Base-by-base conservation (phyloP, 2,113 vertebrate species). In the Telmatochromis sp. region DNA sequence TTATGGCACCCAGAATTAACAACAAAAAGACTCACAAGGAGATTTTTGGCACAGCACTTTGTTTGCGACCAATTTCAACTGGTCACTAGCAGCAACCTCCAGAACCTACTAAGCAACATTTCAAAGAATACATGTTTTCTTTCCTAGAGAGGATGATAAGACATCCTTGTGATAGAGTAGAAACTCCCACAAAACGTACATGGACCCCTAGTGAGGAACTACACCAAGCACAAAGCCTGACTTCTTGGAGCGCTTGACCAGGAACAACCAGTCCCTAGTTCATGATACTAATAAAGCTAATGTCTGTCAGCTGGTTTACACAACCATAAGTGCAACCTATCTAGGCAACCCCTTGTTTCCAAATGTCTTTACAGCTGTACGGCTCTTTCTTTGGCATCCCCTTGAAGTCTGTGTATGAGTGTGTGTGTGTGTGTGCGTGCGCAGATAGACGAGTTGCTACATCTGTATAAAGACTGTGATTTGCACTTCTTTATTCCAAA, bases 271-370 rank as follows among this genome's bases (percentile, higher is more conserved):
- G 89, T 93, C 89, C 87, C 55, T 92, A 81, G 81, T 90, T 93
- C 92, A 89, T 95, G 95, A 94, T 93, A 95, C 82, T 96, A 96
- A 95, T 93, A 94, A 91, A 94, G 95, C 68, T 95, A 96, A 94
- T 92, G 90, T 92, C 87, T 91, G 82, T 91, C 78, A 87, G 92
- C 78, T 81, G 84, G 82, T 87, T 90, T 87, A 86, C 80, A 89
- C 79, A 80, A 35, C 28, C 2, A 13, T 40, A 65, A 78, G 21
- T 51, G 42, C 87, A 84, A 58, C 86, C 19, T 21, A 54, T 19
- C 45, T n/a, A 80, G 14, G 57, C 57, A 49, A 31, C 26, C 47
- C 54, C 49, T 47, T 28, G 79, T 28, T 78, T 57, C 40, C 75
- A 90, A 78, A 78, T 51, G 57, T 81, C 88, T 85, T 86, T 85